A percentile compares a stretch with the other conserved stretches of the same genome.
Conservation (phyloP, 1,140 invertebrate genomes). For the Zaprionus inermis region DNA sequence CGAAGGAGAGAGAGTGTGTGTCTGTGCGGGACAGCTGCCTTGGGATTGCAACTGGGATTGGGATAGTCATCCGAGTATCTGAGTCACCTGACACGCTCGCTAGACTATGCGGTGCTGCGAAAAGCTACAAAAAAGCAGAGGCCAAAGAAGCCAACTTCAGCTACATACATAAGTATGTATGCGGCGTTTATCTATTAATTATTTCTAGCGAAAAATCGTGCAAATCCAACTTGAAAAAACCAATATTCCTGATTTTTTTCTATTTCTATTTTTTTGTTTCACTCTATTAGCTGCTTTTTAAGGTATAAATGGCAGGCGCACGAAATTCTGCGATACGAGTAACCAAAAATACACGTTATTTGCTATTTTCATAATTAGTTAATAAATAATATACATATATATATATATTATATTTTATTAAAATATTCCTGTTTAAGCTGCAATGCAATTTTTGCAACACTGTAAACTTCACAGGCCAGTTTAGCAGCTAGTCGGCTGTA, state of each 20-base stretch:
- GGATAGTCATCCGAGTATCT: slow-evolving; percentile 44
- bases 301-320: not conserved
- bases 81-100: slow-evolving; percentile 35
- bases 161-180: too few relatives aligned
- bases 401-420: too few relatives aligned
- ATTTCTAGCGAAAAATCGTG: not conserved
- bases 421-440: too few relatives aligned
- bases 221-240: slow-evolving; percentile 1
- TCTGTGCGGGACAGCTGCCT: slow-evolving; percentile 35
- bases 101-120: slow-evolving; percentile 32
- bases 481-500: too few relatives aligned
- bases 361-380: too few relatives aligned
- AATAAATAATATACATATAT: too few relatives aligned
- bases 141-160: not conserved
- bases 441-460: too few relatives aligned
- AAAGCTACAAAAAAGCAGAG: not conserved
- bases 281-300: not conserved
- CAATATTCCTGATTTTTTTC: not conserved
- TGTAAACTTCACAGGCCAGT: too few relatives aligned
- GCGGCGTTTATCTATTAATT: not conserved
- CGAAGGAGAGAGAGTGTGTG: not conserved
- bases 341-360: not conserved
- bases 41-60: slow-evolving; percentile 47
- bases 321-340: not conserved
- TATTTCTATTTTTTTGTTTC: not conserved